Percentiles rank a stretch among this genome's conserved stretches.
Evolutionary conservation across 2,113 vertebrate species (phyloP).

Genomic region (Protobothrops flavoviridis): DNA sequence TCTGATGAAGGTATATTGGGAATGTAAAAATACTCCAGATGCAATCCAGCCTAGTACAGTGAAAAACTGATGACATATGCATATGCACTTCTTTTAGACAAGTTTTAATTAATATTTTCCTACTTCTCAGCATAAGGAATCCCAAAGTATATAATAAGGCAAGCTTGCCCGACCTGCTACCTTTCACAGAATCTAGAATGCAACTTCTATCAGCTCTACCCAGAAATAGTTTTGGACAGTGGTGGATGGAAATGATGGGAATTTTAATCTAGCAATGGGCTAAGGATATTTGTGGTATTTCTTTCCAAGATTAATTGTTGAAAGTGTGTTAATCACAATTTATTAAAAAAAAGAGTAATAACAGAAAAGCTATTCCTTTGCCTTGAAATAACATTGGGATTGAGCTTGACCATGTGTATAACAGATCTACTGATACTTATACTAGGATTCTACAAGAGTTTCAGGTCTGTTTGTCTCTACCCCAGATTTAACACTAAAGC

Average conservation of each 20-base stretch:
- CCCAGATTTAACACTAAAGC: background rate
- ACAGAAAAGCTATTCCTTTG: background rate
- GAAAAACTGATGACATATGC: background rate
- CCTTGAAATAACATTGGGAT: background rate
- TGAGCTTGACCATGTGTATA: too few species aligned
- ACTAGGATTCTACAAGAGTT: background rate
- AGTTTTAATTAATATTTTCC: background rate
- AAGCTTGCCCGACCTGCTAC: background rate
- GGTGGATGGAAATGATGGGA: background rate
- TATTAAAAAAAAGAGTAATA: background rate
- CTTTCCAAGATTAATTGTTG: background rate
- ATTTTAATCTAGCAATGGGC: background rate
- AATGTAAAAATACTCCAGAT: background rate
- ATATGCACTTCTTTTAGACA: background rate
- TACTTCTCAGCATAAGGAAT: too few species aligned
- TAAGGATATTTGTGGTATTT: background rate
- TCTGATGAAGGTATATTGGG: conserved; percentile 33
- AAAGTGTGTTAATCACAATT: background rate
- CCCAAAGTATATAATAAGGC: background rate
- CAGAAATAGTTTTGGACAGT: background rate
- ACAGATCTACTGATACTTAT: background rate
- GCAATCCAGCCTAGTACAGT: background rate
- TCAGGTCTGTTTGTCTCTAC: background rate
- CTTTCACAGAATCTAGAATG: background rate
- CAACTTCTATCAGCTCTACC: background rate